Evolutionary conservation across 2,888 invertebrate genomes (phyloP), one percentile per base, ranked within the genome.

Genomic region (Athetis lepigone): DNA sequence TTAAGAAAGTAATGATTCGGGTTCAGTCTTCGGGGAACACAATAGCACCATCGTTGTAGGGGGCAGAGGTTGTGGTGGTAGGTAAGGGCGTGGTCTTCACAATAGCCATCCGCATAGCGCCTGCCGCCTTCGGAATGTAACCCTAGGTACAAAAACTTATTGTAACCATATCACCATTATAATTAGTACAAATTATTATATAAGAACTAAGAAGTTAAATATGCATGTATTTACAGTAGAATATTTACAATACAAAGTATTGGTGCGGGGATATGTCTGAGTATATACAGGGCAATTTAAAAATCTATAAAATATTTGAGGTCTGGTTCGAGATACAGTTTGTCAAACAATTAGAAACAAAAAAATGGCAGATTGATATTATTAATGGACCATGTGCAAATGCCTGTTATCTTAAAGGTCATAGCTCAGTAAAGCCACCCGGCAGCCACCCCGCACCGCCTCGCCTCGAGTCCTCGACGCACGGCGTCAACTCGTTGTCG

Each of bases 1-100:
- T 37, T 42, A 37, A 25, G 7, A 11, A 37, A 50, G 37, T 36
- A 47, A 59, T 45, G 25, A 21, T 68, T 58, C 42, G 54, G 52
- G 60, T 74, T 88, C 88, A 90, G 82, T 89, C 82, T 85, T 88
- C 77, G 33, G 90, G 90, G 75, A 90, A 89, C 59, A 84, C 83
- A 66, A 89, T 82, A 61, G 78, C 72, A 66, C 77, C 83, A 58
- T 77, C 70, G 42, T 56, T 72, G 55, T 65, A 42, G 33, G 67
- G 55, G 52, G 79, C 51, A 18, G 82, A 73, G 58, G 76, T 68
- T 58, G 77, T 61, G 39, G 85, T 72, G 51, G 76, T 68, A 13
- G 75, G 60, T 25, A 66, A 66, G 52, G 60, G 57, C 25, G 68
- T 67, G 42, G 65, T 64, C 73, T 58, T 77, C 79, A 74, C 61